phyloP scores from a whole-genome alignment of 2,797 vertebrate genomes.

The Gastrophryne carolinensis region DNA sequence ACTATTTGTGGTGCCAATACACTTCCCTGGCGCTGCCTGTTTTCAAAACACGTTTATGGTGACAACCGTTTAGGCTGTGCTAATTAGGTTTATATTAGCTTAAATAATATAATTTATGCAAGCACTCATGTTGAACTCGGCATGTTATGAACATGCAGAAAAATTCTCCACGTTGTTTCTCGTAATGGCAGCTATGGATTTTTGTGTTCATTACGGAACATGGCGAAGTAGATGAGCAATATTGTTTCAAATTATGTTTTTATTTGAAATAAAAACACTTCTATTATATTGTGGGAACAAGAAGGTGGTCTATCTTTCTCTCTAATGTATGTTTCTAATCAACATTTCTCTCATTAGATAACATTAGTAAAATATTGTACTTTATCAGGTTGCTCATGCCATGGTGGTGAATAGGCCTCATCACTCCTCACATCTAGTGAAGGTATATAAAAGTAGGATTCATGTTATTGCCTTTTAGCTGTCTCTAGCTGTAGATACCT shows the following conservation, averaged over 20 bases:
- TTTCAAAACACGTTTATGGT: conserved; percentile 52
- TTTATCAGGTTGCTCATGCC: too few relatives aligned
- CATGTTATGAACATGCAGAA: conserved; percentile 4
- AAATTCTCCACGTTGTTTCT: not conserved
- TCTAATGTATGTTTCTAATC: too few relatives aligned
- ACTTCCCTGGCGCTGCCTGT: conserved; percentile 53
- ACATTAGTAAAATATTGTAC: too few relatives aligned
- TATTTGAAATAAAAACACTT: too few relatives aligned
- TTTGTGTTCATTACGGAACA: not conserved
- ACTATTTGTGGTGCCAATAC: conserved; percentile 61
- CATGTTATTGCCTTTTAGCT: too few relatives aligned
- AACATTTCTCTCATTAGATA: too few relatives aligned
- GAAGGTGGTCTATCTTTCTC: too few relatives aligned
- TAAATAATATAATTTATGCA: conserved; percentile 47
- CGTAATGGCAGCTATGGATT: not conserved
- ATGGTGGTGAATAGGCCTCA: too few relatives aligned
- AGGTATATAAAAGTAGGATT: too few relatives aligned
- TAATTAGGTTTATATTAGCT: conserved; percentile 49
- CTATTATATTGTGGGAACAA: too few relatives aligned
- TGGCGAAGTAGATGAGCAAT: not conserved
- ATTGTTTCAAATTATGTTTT: not conserved
- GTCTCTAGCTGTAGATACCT: too few relatives aligned
- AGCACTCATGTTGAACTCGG: conserved; percentile 26
- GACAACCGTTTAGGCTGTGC: conserved; percentile 47
- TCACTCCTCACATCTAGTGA: too few relatives aligned